Evolutionary conservation across 2,797 vertebrate species (phyloP).

Genomic region (Sebastes kiyomatsui): DNA sequence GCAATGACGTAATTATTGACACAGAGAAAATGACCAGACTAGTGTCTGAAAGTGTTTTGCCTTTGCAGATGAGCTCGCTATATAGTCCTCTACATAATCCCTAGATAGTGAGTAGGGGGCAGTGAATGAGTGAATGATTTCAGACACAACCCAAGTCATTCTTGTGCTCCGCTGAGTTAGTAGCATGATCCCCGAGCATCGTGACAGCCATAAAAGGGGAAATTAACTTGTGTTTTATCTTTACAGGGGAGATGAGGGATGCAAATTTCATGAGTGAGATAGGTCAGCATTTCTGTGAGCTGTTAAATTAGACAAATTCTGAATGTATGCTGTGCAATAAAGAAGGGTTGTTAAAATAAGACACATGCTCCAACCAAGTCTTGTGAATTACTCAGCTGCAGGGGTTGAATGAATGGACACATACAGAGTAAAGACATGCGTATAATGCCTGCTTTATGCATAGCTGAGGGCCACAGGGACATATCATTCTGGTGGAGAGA

Average conservation of each 20-base stretch:
- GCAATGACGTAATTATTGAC: rapidly evolving
- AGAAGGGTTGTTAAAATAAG: neutral
- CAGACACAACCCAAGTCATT: neutral
- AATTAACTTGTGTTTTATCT: constrained; percentile 12
- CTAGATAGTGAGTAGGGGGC: too few relatives aligned
- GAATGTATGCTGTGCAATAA: neutral
- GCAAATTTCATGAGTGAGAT: constrained; percentile 7
- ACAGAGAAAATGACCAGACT: too few relatives aligned
- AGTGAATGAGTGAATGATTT: too few relatives aligned
- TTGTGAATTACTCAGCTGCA: neutral
- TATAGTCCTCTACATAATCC: too few relatives aligned
- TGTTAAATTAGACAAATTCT: neutral
- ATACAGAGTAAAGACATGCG: neutral
- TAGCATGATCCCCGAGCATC: neutral
- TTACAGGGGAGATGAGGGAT: neutral
- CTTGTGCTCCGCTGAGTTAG: neutral
- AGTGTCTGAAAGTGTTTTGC: too few relatives aligned
- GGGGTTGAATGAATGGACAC: neutral
- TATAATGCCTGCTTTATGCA: constrained; percentile 16
- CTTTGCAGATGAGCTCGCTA: too few relatives aligned
- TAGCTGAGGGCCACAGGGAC: neutral
- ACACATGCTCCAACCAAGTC: neutral
- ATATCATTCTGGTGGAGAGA: neutral
- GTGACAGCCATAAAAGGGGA: constrained; percentile 1
- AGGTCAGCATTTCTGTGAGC: constrained; percentile 10